Conservation (phyloP, 2,888 invertebrate genomes). For the Habrosyne pyritoides region DNA sequence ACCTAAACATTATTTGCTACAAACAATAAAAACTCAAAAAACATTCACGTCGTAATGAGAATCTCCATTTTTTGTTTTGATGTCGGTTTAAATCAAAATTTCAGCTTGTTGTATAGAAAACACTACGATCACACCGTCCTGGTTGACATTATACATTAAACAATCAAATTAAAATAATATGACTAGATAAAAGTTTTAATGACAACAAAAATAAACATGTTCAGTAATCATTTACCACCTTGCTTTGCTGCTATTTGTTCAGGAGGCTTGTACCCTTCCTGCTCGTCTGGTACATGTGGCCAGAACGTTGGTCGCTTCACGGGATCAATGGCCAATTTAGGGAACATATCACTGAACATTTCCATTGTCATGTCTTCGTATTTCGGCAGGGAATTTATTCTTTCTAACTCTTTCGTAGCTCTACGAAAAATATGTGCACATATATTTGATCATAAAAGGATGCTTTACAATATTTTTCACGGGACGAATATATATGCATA, state of each 20-base stretch:
- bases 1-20: too few species aligned
- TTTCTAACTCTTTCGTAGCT: conserved; percentile 51
- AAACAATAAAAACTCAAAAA: too few species aligned
- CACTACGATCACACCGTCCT: neutral
- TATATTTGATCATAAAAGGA: too few species aligned
- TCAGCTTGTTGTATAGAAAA: too few species aligned
- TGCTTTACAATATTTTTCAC: too few species aligned
- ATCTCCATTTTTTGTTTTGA: too few species aligned
- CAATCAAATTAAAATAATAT: neutral
- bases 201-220: neutral
- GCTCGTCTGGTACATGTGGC: conserved; percentile 70
- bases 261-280: conserved; percentile 51
- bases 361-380: conserved; percentile 71
- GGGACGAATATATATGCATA: too few species aligned
- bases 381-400: conserved; percentile 58
- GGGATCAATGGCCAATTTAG: conserved; percentile 51
- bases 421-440: conserved; percentile 40
- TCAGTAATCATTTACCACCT: conserved; percentile 11
- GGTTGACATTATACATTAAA: neutral
- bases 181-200: neutral
- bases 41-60: too few species aligned
- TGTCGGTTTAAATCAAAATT: too few species aligned
- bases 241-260: conserved; percentile 33
- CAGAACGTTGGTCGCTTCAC: conserved; percentile 66
- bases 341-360: conserved; percentile 56